phyloP scores from a whole-genome alignment of 2,797 vertebrate species.

The Sebastes hopkinsi region DNA sequence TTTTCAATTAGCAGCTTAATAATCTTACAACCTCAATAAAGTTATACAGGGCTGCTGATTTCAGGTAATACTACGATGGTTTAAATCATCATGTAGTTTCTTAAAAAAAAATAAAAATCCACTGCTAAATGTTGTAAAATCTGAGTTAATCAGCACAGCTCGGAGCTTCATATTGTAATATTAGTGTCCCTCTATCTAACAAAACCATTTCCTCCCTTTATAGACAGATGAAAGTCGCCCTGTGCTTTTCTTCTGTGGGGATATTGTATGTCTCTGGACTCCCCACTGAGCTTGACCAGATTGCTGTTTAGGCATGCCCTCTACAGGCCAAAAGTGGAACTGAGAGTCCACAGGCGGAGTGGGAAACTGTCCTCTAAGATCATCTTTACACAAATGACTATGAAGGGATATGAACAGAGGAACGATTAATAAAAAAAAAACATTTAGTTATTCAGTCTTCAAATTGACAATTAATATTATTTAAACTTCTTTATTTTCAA shows the following conservation, averaged over 20 bases:
- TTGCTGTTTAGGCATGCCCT: conserved; percentile 88
- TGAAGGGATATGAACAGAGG: not conserved
- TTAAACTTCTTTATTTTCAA: not conserved
- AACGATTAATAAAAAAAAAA: not conserved
- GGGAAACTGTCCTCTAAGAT: conserved; percentile 25
- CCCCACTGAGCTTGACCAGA: conserved; percentile 65
- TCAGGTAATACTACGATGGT: not conserved
- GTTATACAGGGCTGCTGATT: not conserved
- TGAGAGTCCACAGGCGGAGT: conserved; percentile 32
- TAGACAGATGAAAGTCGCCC: conserved; percentile 61
- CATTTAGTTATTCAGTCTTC: not conserved
- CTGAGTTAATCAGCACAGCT: conserved; percentile 41
- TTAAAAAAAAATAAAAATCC: not conserved
- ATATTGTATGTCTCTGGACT: conserved; percentile 63
- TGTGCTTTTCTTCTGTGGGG: conserved; percentile 70
- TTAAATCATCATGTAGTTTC: conserved; percentile 11
- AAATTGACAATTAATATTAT: not conserved
- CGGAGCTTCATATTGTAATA: conserved; percentile 39
- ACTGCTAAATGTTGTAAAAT: conserved; percentile 38
- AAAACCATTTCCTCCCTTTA: conserved; percentile 67
- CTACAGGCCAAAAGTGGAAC: conserved; percentile 84
- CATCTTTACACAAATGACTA: conserved; percentile 7
- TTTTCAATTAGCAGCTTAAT: conserved; percentile 23
- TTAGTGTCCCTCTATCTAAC: conserved; percentile 54
- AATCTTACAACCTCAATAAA: conserved; percentile 34